Base-by-base conservation (phyloP, 2,797 vertebrate genomes). In the Myotis daubentonii region DNA sequence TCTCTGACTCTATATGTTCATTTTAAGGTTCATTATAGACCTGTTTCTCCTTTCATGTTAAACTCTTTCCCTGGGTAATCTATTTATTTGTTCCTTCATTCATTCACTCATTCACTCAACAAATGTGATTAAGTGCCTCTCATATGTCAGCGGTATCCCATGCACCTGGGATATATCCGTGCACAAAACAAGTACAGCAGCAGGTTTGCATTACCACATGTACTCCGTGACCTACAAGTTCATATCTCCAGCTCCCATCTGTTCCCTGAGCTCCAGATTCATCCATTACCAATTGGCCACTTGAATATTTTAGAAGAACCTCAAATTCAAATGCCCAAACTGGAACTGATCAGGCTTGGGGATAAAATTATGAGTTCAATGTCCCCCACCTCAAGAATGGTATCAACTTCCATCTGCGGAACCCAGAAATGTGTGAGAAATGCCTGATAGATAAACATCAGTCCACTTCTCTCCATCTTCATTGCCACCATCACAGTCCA, bases 261-360 rank as follows among this genome's bases (percentile, higher is more conserved):
- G 5, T 60, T 82, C 47, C 87, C 71, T 72, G 57, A 83, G 53
- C 2, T 76, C 16, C 57, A 92, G 38, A 62, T 75, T 57, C 28
- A 68, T 47, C 19, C 12, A 41, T 49, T 47, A 71, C 6, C 47
- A 20, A 68, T 65, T 93, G 10, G 53, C 81, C 12, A 66, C 51
- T 81, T 66, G 41, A 62, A 71, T 57, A 28, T 78, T 87, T 92
- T 66, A 94, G 90, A 96, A 75, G 51, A 13, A 94, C 60, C 47
- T 80, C 81, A 94, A 89, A 90, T 72, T 88, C 66, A 80, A 33
- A 86, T 33, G 25, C 57, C 57, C 44, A 75, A 70, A 66, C 70
- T 65, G 36, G 17, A 87, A 88, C 16, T 57, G 33, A 22, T 92
- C 55, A 68, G 16, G 13, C 38, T 51, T 44, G 20, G n/a, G 20